phyloP scores from a whole-genome alignment of 2,797 vertebrate genomes.

The Notoglanidium macrostoma region DNA sequence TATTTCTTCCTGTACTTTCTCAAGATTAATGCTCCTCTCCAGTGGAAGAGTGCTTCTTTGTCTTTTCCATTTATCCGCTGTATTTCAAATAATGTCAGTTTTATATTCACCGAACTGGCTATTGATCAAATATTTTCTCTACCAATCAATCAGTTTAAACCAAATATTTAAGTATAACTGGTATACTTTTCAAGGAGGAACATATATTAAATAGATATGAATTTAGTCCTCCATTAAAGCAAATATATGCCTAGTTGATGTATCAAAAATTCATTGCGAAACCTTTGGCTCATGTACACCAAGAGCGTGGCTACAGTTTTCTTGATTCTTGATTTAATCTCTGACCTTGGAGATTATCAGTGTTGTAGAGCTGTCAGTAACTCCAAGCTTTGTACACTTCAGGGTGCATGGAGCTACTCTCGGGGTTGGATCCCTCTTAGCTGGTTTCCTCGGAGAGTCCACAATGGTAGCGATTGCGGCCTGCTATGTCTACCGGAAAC shows the following conservation, averaged over 20 bases:
- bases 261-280: not conserved
- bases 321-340: not conserved
- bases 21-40: not conserved
- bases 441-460: slow-evolving; percentile 95
- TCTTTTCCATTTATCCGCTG: not conserved
- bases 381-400: slow-evolving; percentile 42
- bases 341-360: not conserved
- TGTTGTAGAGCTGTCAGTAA: not conserved
- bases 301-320: not conserved
- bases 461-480: slow-evolving; percentile 98
- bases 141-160: not conserved
- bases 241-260: not conserved
- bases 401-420: slow-evolving; percentile 97
- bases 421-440: slow-evolving; percentile 94
- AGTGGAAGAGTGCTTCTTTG: not conserved
- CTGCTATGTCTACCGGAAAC: slow-evolving; percentile 93
- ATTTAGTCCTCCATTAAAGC: not conserved
- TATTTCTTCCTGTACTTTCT: not conserved
- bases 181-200: not conserved
- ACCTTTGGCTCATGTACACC: not conserved
- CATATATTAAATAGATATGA: not conserved
- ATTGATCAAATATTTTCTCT: not conserved
- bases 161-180: not conserved
- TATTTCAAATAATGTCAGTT: not conserved
- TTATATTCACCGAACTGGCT: not conserved